Conservation (phyloP, 2,797 vertebrate genomes). For the Alca torda region DNA sequence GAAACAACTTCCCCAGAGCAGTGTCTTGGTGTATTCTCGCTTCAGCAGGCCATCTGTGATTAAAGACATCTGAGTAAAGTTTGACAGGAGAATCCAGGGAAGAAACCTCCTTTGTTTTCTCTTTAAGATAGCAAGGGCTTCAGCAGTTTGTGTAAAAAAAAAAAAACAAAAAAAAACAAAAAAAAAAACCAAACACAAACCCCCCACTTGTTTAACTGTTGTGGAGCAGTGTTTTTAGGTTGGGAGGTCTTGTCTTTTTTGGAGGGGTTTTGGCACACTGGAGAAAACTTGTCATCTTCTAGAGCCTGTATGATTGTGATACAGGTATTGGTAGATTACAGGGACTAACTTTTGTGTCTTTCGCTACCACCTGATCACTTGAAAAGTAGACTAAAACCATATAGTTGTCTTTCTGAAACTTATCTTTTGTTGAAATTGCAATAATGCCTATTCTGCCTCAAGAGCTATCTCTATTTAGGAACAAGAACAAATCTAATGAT, state of each 20-base stretch:
- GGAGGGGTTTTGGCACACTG: background rate
- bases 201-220: background rate
- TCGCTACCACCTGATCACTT: background rate
- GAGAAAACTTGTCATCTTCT: background rate
- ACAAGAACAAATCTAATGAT: background rate
- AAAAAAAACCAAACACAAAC: too few species aligned
- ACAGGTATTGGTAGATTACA: background rate
- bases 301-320: background rate
- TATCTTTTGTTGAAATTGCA: background rate
- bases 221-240: rapidly evolving
- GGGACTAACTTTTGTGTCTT: background rate
- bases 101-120: background rate
- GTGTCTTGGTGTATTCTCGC: background rate
- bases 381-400: background rate
- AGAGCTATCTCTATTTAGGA: background rate
- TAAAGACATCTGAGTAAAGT: background rate
- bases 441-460: background rate
- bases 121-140: background rate
- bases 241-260: background rate
- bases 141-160: background rate
- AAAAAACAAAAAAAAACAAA: too few species aligned
- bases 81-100: background rate
- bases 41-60: background rate
- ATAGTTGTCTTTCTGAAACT: background rate
- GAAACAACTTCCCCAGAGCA: background rate